Conservation (phyloP, 2,113 vertebrate genomes). For the Miniopterus natalensis region DNA sequence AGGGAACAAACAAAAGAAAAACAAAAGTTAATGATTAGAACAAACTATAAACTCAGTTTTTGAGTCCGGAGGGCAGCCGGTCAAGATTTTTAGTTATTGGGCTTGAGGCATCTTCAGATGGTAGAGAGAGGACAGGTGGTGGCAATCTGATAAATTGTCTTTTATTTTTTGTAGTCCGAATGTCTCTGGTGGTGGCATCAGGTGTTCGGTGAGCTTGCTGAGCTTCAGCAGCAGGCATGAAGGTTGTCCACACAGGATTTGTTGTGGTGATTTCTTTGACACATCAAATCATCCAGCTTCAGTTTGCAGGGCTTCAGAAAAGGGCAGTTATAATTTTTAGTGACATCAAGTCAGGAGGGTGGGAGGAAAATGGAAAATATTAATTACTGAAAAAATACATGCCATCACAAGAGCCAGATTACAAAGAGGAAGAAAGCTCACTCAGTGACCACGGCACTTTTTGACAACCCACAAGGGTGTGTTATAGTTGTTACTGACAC, state of each 20-base stretch:
- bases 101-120: neutral
- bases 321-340: neutral
- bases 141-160: neutral
- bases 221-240: neutral
- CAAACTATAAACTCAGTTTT: neutral
- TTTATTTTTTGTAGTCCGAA: neutral
- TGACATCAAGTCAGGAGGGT: neutral
- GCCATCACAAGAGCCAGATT: neutral
- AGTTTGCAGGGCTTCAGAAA: neutral
- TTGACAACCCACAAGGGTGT: neutral
- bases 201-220: neutral
- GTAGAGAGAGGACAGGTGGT: neutral
- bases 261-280: neutral
- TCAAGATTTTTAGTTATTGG: neutral
- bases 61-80: neutral
- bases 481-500: neutral
- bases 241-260: neutral
- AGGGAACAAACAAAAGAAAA: conserved; percentile 3
- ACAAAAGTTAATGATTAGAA: neutral
- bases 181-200: neutral
- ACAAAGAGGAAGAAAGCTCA: neutral
- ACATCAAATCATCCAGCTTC: neutral
- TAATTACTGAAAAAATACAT: neutral
- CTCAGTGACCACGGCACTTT: neutral
- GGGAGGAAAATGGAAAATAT: neutral